phyloP scores from a whole-genome alignment of 2,888 invertebrate species.

The Dasysyrphus albostriatus region DNA sequence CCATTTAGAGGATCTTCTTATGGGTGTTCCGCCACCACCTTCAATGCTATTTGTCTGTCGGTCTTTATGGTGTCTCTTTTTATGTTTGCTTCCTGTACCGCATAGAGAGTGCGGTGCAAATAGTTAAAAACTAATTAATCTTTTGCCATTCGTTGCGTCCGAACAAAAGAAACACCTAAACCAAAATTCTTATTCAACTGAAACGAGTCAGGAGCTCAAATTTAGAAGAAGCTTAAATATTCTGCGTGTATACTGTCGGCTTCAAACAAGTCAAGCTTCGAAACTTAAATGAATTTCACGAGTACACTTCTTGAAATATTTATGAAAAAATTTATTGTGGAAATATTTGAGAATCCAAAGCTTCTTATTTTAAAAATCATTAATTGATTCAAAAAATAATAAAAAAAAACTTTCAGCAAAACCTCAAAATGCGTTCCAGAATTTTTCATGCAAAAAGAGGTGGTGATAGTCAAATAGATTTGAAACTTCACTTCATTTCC shows the following conservation, averaged over 20 bases:
- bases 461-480: too few relatives aligned
- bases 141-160: slow-evolving; percentile 63
- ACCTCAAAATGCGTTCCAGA: too few relatives aligned
- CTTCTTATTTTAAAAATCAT: too few relatives aligned
- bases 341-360: too few relatives aligned
- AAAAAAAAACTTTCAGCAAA: too few relatives aligned
- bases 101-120: slow-evolving; percentile 44
- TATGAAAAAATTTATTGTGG: too few relatives aligned
- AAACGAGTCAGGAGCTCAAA: slow-evolving; percentile 8
- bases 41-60: neutral
- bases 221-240: neutral
- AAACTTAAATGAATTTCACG: neutral
- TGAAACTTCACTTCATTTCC: too few relatives aligned
- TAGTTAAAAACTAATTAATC: slow-evolving; percentile 72
- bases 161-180: neutral
- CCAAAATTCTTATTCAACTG: neutral
- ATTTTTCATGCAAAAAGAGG: too few relatives aligned
- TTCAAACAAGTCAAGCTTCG: slow-evolving; percentile 28
- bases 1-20: slow-evolving; percentile 53
- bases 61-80: slow-evolving; percentile 25
- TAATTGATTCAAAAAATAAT: too few relatives aligned
- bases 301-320: neutral
- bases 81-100: slow-evolving; percentile 32
- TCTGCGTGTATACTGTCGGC: neutral
- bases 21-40: slow-evolving; percentile 21